A percentile compares a stretch with the other conserved stretches of the same genome.
These are phyloP conservation scores for Monodelphis domestica DNA, from an alignment of 2,797 vertebrate species.

Conservation along the genomic window DNA sequence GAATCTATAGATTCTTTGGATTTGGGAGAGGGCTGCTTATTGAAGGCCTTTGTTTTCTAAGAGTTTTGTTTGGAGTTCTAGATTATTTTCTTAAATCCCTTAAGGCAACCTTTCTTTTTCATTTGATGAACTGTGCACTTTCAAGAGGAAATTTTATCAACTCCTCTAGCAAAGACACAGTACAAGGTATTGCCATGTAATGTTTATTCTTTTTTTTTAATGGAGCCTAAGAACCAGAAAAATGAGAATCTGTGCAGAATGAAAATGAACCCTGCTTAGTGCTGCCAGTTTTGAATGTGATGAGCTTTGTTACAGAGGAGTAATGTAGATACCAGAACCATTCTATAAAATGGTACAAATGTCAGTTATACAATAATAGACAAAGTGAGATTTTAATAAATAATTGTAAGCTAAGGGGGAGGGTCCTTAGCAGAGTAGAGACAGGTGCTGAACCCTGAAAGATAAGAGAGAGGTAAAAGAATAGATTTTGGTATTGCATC, in stretches of 20 bases:
- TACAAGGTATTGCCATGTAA: too few species aligned
- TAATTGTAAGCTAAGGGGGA: not conserved
- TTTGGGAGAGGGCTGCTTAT: too few species aligned
- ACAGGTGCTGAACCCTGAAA: too few species aligned
- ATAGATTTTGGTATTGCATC: not conserved
- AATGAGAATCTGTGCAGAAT: not conserved
- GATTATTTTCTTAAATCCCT: not conserved
- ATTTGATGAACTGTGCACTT: not conserved
- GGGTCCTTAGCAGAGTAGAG: not conserved
- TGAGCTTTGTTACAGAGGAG: not conserved
- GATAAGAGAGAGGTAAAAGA: not conserved
- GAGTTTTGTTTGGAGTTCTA: not conserved
- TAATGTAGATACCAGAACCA: not conserved
- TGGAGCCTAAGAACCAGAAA: not conserved
- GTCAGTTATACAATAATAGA: not conserved
- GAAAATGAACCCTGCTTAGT: not conserved
- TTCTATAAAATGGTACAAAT: not conserved
- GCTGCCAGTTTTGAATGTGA: not conserved
- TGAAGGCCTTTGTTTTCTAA: not conserved
- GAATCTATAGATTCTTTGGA: not conserved
- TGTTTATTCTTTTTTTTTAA: not conserved
- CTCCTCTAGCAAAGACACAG: not conserved
- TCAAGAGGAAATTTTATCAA: not conserved
- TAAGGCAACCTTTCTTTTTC: not conserved
- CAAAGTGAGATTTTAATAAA: not conserved